Evolutionary conservation across 2,888 invertebrate genomes (phyloP).

Genomic region (Myopa testacea): DNA sequence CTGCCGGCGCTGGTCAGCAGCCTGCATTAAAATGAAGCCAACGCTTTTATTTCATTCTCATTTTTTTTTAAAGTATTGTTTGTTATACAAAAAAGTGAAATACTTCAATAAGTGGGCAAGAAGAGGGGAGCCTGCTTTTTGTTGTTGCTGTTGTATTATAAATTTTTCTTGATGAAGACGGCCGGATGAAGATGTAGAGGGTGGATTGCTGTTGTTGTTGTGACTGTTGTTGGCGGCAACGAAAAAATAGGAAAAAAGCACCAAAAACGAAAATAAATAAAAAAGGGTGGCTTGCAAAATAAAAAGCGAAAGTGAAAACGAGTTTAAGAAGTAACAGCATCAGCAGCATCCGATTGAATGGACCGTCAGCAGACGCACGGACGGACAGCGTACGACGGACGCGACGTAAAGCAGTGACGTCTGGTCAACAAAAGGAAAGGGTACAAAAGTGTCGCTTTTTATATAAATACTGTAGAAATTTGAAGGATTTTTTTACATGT

Average conservation of each 20-base stretch:
- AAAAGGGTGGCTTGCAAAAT: slow-evolving; percentile 30
- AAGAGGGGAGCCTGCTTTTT: neutral
- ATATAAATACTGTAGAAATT: too few species aligned
- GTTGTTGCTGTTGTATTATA: slow-evolving; percentile 20
- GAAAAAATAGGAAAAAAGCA: slow-evolving; percentile 25
- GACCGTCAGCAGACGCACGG: neutral
- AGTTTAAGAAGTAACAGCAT: slow-evolving; percentile 33
- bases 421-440: neutral
- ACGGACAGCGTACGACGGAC: neutral
- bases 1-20: slow-evolving; percentile 28
- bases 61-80: slow-evolving; percentile 25
- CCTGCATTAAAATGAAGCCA: slow-evolving; percentile 34
- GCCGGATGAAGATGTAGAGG: slow-evolving; percentile 20
- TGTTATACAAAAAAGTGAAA: slow-evolving; percentile 17
- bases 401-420: neutral
- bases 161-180: slow-evolving; percentile 33
- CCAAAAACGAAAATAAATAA: slow-evolving; percentile 22
- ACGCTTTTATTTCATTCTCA: slow-evolving; percentile 9
- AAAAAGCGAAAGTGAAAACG: slow-evolving; percentile 42
- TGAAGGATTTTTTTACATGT: too few species aligned
- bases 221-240: slow-evolving; percentile 2
- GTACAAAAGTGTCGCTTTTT: neutral
- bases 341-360: slow-evolving; percentile 11
- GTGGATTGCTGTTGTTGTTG: slow-evolving; percentile 17
- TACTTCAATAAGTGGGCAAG: slow-evolving; percentile 15